Evolutionary conservation across 2,888 invertebrate species (phyloP).

Genomic region (Galerucella nymphaeae): DNA sequence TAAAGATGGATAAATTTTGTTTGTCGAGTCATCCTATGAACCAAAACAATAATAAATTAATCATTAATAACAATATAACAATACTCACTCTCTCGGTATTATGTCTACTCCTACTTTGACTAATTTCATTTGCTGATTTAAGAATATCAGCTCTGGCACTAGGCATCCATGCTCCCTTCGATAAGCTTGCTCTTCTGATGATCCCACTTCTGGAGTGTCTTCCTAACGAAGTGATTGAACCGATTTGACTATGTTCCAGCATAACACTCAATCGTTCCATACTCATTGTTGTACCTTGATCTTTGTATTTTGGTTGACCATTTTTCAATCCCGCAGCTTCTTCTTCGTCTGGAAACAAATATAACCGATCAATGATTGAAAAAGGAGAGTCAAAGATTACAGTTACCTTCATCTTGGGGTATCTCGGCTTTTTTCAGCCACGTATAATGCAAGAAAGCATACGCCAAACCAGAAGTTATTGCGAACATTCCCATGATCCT

Average conservation of each 20-base stretch:
- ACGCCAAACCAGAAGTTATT: constrained; percentile 76
- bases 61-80: too few species aligned
- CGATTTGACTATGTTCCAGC: constrained; percentile 81
- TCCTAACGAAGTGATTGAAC: constrained; percentile 78
- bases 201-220: constrained; percentile 59
- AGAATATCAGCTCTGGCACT: constrained; percentile 75
- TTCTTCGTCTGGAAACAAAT: constrained; percentile 55
- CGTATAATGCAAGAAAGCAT: constrained; percentile 77
- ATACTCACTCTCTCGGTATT: constrained; percentile 34
- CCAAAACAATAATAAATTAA: neutral
- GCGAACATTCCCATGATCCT: constrained; percentile 82
- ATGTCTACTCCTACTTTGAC: constrained; percentile 59
- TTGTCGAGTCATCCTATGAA: constrained; percentile 28
- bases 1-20: constrained; percentile 22
- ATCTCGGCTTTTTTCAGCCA: constrained; percentile 75
- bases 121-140: constrained; percentile 77
- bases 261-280: constrained; percentile 79
- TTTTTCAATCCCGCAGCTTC: constrained; percentile 73
- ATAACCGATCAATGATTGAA: too few species aligned
- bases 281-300: constrained; percentile 78
- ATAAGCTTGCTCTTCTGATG: constrained; percentile 67
- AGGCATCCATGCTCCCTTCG: constrained; percentile 62
- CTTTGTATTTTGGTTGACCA: constrained; percentile 73
- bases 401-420: constrained; percentile 44
- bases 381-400: neutral